phyloP scores from a whole-genome alignment of 2,888 invertebrate species.

The Dascillus cervinus region DNA sequence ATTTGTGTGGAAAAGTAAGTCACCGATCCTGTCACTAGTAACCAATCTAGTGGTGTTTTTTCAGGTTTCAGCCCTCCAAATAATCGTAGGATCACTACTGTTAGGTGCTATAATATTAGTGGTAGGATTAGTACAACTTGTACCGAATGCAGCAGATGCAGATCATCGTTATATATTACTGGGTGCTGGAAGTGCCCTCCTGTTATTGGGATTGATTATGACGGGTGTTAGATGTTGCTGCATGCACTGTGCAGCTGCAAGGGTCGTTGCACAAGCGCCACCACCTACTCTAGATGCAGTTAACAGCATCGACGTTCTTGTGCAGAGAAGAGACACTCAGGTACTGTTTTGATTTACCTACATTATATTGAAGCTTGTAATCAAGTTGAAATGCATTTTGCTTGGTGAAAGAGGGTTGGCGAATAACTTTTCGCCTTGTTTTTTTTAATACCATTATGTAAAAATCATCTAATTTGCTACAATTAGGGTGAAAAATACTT shows the following conservation, averaged over 20 bases:
- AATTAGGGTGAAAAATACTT: too few species aligned
- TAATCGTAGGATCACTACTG: slow-evolving; percentile 65
- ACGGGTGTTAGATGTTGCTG: slow-evolving; percentile 61
- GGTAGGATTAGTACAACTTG: slow-evolving; percentile 68
- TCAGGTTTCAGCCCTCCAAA: slow-evolving; percentile 65
- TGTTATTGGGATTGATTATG: slow-evolving; percentile 55
- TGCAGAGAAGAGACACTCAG: slow-evolving; percentile 39
- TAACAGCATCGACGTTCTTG: slow-evolving; percentile 48
- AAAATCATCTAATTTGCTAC: too few species aligned
- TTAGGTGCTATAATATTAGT: slow-evolving; percentile 67
- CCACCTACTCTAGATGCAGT: slow-evolving; percentile 42
- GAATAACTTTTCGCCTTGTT: too few species aligned
- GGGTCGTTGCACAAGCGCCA: slow-evolving; percentile 43
- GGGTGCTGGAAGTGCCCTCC: slow-evolving; percentile 57
- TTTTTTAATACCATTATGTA: too few species aligned
- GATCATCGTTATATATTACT: slow-evolving; percentile 65
- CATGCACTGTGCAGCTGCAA: slow-evolving; percentile 50
- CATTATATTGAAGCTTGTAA: too few species aligned
- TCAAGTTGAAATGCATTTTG: too few species aligned
- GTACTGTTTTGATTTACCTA: too few species aligned
- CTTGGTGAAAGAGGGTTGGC: too few species aligned
- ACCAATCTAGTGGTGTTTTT: too few species aligned
- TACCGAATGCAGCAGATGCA: slow-evolving; percentile 68
- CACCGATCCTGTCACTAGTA: too few species aligned
- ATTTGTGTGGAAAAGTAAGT: slow-evolving; percentile 64